A percentile compares a stretch with the other conserved stretches of the same genome.
phyloP scores from a whole-genome alignment of 2,888 invertebrate species.

The Eurois occulta region DNA sequence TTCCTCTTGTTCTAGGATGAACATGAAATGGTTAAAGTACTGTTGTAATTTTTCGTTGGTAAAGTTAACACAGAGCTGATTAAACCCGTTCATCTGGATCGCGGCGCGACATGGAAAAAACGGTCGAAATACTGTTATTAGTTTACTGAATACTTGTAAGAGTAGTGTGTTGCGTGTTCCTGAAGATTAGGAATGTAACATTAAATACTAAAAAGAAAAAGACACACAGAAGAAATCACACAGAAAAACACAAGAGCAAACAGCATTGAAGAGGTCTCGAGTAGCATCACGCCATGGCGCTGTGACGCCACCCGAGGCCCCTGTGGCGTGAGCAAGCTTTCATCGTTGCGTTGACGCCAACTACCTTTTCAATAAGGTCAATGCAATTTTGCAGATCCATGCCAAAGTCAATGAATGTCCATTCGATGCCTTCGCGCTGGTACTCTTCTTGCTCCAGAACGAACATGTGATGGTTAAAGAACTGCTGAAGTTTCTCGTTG shows the following conservation, averaged over 20 bases:
- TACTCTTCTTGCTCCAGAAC: conserved; percentile 99
- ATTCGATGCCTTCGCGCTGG: conserved; percentile 97
- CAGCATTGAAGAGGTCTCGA: conserved; percentile 85
- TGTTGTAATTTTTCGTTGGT: conserved; percentile 98
- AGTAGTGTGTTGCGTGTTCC: conserved; percentile 64
- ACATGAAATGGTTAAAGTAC: conserved; percentile 99
- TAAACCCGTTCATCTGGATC: conserved; percentile 97
- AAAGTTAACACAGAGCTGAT: conserved; percentile 99
- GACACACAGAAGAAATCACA: conserved; percentile 80
- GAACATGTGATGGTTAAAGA: conserved; percentile 99
- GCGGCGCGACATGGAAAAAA: conserved; percentile 80
- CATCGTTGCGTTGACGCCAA: conserved; percentile 89
- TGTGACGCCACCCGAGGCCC: conserved; percentile 75
- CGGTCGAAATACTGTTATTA: conserved; percentile 71
- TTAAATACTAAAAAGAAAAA: conserved; percentile 72
- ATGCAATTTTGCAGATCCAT: conserved; percentile 99
- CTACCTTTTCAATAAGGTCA: conserved; percentile 98
- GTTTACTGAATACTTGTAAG: conserved; percentile 64
- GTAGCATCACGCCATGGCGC: conserved; percentile 67
- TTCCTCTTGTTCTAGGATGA: conserved; percentile 98
- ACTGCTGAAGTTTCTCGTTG: conserved; percentile 99
- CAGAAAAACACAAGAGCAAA: conserved; percentile 77
- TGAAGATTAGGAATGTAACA: conserved; percentile 69
- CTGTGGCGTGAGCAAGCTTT: conserved; percentile 89
- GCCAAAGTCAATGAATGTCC: conserved; percentile 99